These are phyloP conservation scores for Gymnoscelis rufifasciata DNA, from an alignment of 2,888 invertebrate genomes.

Conservation along the genomic window DNA sequence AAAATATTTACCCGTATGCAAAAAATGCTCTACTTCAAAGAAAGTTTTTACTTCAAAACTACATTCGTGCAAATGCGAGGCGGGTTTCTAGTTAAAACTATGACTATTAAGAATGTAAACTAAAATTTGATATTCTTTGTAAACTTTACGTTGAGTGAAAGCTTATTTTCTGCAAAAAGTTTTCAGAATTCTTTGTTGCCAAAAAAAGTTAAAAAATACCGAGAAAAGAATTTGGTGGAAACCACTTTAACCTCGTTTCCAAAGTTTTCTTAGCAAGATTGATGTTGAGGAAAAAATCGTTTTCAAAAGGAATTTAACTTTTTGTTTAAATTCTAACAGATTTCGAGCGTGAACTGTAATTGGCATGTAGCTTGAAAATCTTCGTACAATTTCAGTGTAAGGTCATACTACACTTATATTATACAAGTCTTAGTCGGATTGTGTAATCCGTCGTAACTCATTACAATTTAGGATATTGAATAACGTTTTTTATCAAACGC, in stretches of 20 bases:
- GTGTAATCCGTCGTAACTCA: too few species aligned
- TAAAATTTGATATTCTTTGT: not conserved
- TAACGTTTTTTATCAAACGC: too few species aligned
- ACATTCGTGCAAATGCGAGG: too few species aligned
- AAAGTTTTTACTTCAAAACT: too few species aligned
- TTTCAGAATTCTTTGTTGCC: conserved; percentile 47
- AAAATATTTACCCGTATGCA: too few species aligned
- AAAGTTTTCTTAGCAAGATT: conserved; percentile 63
- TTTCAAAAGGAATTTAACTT: conserved; percentile 37
- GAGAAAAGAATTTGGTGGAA: conserved; percentile 53
- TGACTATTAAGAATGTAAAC: too few species aligned
- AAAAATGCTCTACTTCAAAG: too few species aligned
- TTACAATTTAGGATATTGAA: too few species aligned
- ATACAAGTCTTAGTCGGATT: too few species aligned
- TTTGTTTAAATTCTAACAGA: conserved; percentile 17
- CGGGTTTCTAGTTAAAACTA: too few species aligned
- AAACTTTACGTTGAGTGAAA: conserved; percentile 6
- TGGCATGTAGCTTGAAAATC: not conserved
- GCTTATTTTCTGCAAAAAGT: conserved; percentile 32
- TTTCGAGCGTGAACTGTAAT: conserved; percentile 7
- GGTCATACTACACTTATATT: too few species aligned
- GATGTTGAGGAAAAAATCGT: conserved; percentile 58
- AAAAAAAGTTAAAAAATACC: conserved; percentile 55
- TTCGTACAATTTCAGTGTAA: too few species aligned
- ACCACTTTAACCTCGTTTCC: conserved; percentile 62